Evolutionary conservation across 2,888 invertebrate species (phyloP).

Genomic region (Leptinotarsa tumamoca): DNA sequence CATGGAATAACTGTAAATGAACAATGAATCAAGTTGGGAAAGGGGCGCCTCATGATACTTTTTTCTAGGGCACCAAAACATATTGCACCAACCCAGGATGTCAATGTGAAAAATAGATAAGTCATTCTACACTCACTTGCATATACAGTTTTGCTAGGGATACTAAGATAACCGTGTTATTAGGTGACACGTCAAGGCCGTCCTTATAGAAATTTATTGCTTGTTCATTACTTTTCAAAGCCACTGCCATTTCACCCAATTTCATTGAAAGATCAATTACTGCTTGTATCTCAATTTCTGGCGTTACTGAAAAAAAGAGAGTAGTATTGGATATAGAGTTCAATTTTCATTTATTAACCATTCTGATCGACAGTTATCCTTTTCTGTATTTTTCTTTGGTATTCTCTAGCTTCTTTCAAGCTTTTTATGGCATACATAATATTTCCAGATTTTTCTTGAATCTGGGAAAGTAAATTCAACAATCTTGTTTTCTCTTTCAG

Average conservation of each 20-base stretch:
- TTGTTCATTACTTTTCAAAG: constrained; percentile 77
- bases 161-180: constrained; percentile 79
- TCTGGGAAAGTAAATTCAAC: constrained; percentile 80
- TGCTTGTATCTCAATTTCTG: constrained; percentile 60
- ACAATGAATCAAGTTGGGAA: no score
- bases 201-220: constrained; percentile 88
- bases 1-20: no score
- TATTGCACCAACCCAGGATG: no score
- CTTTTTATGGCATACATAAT: constrained; percentile 74
- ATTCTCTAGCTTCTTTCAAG: constrained; percentile 81
- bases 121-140: constrained; percentile 69
- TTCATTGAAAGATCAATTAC: constrained; percentile 75
- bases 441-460: constrained; percentile 74
- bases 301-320: constrained; percentile 53
- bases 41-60: no score
- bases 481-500: constrained; percentile 79
- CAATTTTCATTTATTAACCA: neutral
- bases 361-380: constrained; percentile 73
- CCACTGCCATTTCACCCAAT: constrained; percentile 78
- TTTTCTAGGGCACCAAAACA: no score
- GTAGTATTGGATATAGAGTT: neutral
- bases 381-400: constrained; percentile 81
- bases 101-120: neutral
- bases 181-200: constrained; percentile 82
- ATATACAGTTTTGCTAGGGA: constrained; percentile 84